A percentile compares a stretch with the other conserved stretches of the same genome.
Conservation (phyloP, 2,888 invertebrate genomes). For the Enchytraeus crypticus region DNA sequence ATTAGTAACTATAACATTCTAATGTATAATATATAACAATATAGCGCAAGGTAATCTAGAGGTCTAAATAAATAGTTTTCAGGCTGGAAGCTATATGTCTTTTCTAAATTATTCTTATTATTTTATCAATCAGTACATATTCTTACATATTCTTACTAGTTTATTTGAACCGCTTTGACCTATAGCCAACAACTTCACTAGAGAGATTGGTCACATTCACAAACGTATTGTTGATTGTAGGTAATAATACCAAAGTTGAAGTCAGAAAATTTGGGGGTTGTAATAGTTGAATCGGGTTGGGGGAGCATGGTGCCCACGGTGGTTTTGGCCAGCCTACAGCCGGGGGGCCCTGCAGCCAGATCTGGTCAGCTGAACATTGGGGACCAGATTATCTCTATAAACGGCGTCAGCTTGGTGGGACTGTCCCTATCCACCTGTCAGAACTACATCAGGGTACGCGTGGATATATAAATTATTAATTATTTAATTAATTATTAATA, state of each 20-base stretch:
- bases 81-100: no score
- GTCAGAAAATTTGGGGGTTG: conserved; percentile 94
- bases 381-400: conserved; percentile 97
- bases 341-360: conserved; percentile 90
- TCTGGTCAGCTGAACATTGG: conserved; percentile 98
- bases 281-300: conserved; percentile 99
- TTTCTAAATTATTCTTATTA: no score
- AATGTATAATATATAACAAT: no score
- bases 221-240: no score
- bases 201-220: no score
- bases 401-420: conserved; percentile 94
- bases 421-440: conserved; percentile 95
- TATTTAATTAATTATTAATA: not conserved
- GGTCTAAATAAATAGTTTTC: no score
- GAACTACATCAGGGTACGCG: conserved; percentile 86
- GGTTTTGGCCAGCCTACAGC: conserved; percentile 94
- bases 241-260: conserved; percentile 97
- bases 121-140: no score
- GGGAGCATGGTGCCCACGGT: conserved; percentile 99
- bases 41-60: no score
- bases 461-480: not conserved
- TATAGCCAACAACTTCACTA: no score
- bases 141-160: no score
- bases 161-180: no score
- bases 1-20: no score